A percentile compares a stretch with the other conserved stretches of the same genome.
Evolutionary conservation across 2,113 vertebrate genomes (phyloP).

Genomic region (Macquaria australasica): DNA sequence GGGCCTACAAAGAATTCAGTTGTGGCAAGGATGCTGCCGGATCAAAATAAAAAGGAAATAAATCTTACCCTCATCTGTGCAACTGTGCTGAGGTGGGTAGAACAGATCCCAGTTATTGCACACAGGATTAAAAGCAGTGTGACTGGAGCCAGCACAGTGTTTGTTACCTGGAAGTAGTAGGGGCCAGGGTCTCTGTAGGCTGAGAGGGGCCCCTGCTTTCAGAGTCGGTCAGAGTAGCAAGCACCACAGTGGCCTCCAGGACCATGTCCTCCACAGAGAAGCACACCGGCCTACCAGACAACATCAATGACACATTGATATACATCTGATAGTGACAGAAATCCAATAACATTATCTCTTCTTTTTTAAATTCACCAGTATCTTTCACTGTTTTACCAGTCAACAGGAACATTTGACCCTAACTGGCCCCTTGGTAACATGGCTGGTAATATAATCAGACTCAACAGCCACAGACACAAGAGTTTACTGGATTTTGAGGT

Average conservation of each 20-base stretch:
- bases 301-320: not conserved
- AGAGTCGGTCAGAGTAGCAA: constrained; percentile 88
- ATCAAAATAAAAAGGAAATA: constrained; percentile 9
- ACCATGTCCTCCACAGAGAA: constrained; percentile 89
- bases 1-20: not conserved
- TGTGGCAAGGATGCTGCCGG: not conserved
- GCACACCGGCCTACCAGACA: constrained; percentile 87
- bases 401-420: not conserved
- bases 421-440: not conserved
- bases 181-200: constrained; percentile 6
- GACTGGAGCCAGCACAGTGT: not conserved
- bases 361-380: not conserved
- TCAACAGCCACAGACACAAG: not conserved
- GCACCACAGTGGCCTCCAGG: constrained; percentile 90
- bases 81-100: not conserved
- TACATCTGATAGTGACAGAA: not conserved
- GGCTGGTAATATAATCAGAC: not conserved
- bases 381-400: not conserved
- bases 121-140: not conserved
- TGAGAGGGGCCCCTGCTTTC: constrained; percentile 73
- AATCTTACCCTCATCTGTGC: not conserved
- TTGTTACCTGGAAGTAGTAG: constrained; percentile 63
- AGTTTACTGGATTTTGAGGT: not conserved
- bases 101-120: not conserved
- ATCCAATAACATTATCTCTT: not conserved